A percentile compares a stretch with the other conserved stretches of the same genome.
Evolutionary conservation across 2,113 vertebrate genomes (phyloP).

Genomic region (Rattus rattus): DNA sequence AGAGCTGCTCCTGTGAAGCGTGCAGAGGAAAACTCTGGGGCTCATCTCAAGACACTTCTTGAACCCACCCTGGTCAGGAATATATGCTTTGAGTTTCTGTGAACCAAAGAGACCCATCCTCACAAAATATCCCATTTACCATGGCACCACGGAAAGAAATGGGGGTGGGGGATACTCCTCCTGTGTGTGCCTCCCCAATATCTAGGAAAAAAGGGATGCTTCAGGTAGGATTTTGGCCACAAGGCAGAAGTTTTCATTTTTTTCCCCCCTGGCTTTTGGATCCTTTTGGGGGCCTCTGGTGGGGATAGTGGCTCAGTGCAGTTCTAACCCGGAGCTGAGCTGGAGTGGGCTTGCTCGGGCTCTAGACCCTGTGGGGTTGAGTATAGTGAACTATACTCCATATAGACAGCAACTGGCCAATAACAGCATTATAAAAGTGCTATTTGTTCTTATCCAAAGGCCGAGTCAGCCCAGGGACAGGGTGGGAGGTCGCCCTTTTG

Average conservation of each 20-base stretch:
- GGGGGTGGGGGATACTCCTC: not conserved
- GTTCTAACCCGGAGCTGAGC: not conserved
- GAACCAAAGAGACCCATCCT: not conserved
- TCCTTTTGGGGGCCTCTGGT: not conserved
- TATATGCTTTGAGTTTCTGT: not conserved
- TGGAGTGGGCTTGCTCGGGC: not conserved
- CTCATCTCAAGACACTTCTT: not conserved
- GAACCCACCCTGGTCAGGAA: not conserved
- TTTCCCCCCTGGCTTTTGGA: not conserved
- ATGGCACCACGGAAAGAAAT: fast-evolving
- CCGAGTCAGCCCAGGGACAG: not conserved
- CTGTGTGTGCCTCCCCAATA: not conserved
- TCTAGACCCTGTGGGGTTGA: too few species aligned
- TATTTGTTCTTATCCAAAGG: not conserved
- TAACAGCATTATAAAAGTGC: not conserved
- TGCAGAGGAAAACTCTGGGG: too few species aligned
- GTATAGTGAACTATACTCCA: not conserved
- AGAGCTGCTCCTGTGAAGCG: not conserved
- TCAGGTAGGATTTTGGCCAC: not conserved
- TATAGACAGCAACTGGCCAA: not conserved
- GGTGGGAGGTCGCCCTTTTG: not conserved
- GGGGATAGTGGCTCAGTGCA: not conserved
- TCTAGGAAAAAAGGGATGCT: too few species aligned
- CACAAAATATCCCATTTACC: not conserved
- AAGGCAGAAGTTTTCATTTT: not conserved